Percentiles rank a stretch among this genome's conserved stretches.
These are phyloP conservation scores for Acleris laterana DNA, from an alignment of 2,888 invertebrate species.

Conservation along the genomic window DNA sequence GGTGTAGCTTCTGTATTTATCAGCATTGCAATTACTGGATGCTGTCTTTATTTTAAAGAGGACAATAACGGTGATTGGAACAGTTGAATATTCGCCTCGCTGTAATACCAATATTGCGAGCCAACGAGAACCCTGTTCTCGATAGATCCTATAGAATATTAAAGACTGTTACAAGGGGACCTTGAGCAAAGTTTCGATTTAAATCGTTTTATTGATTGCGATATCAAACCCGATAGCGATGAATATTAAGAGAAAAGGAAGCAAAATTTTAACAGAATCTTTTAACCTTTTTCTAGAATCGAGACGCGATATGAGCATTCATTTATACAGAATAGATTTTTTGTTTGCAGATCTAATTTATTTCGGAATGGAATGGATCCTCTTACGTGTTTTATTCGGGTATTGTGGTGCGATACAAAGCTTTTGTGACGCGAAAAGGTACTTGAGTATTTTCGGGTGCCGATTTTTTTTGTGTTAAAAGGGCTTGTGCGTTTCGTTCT, in stretches of 20 bases:
- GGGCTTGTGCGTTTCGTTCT: no score
- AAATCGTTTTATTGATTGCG: slow-evolving; percentile 5
- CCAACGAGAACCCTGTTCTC: slow-evolving; percentile 1
- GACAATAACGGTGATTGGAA: neutral
- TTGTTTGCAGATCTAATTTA: slow-evolving; percentile 20
- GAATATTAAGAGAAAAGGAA: neutral
- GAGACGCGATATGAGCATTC: slow-evolving; percentile 4
- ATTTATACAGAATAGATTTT: slow-evolving; percentile 12
- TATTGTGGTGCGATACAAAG: slow-evolving; percentile 6
- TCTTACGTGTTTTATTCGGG: slow-evolving; percentile 3
- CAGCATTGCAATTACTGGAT: no score
- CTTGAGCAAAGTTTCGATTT: neutral
- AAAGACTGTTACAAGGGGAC: neutral
- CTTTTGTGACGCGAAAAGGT: slow-evolving; percentile 13
- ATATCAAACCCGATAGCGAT: neutral
- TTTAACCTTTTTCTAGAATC: slow-evolving; percentile 1
- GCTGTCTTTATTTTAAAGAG: no score
- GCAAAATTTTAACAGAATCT: neutral
- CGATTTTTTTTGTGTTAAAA: neutral
- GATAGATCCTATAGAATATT: slow-evolving; percentile 1
- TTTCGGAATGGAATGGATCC: slow-evolving; percentile 8
- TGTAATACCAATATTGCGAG: slow-evolving; percentile 7
- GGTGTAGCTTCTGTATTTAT: no score
- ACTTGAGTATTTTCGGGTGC: slow-evolving; percentile 11
- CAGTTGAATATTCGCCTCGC: neutral